A percentile compares a stretch with the other conserved stretches of the same genome.
Evolutionary conservation across 2,797 vertebrate species (phyloP).

Genomic region (Mustela erminea): DNA sequence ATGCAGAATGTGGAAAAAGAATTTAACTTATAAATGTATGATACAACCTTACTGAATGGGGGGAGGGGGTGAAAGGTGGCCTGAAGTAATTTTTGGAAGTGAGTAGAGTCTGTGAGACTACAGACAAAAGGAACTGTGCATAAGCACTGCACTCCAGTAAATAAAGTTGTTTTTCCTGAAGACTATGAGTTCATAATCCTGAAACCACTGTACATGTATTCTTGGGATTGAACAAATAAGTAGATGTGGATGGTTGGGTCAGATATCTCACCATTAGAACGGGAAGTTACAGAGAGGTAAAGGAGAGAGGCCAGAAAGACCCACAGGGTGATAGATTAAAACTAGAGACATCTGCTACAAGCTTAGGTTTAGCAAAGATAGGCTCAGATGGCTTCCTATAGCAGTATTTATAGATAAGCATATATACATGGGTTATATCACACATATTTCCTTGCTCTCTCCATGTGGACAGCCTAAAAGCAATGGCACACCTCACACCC

Average conservation of each 20-base stretch:
- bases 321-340: not conserved
- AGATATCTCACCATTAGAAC: not conserved
- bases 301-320: not conserved
- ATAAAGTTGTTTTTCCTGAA: not conserved
- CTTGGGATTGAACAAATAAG: not conserved
- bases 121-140: not conserved
- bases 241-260: not conserved
- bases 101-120: not conserved
- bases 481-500: too few species aligned
- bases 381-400: not conserved
- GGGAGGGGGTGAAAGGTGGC: fast-evolving
- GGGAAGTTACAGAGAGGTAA: not conserved
- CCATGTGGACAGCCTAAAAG: not conserved
- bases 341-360: not conserved
- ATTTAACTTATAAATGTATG: not conserved
- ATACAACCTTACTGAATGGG: not conserved
- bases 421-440: not conserved
- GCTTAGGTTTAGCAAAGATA: not conserved
- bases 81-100: not conserved
- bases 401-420: not conserved
- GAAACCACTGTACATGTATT: not conserved
- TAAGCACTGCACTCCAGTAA: not conserved
- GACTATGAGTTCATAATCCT: not conserved
- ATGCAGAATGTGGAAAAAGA: not conserved
- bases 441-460: not conserved